Base-by-base conservation (phyloP, 2,888 invertebrate species). In the Limnephilus auricula region DNA sequence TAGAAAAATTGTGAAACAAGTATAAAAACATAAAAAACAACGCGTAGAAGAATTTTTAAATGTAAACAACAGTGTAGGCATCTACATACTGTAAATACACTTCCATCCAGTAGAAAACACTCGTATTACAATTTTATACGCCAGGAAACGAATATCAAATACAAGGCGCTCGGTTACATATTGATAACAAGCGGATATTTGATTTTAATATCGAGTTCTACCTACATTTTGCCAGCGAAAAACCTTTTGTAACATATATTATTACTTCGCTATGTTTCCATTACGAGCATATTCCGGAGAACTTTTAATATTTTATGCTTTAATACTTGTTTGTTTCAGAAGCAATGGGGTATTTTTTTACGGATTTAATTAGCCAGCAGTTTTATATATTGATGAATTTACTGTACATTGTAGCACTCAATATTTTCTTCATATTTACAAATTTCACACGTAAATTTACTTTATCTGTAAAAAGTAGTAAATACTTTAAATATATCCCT, bases 251-350 rank as follows among this genome's bases (percentile, higher is more conserved):
- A 40, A 45, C 40, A 40, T 85, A 65, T 9, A 40, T 30, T 85
- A 85, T 37, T 85, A n/a, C n/a, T 85, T 45, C 15, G 25, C 34
- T 85, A 30, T 32, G 9, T 40, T 85, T n/a, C 40, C n/a, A n/a
- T 30, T 40, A 12, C n/a, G n/a, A 85, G 15, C 40, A 30, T n/a
- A 10, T 37, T 85, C 9, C 31, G 45, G n/a, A 9, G 15, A 40
- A 85, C n/a, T 45, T 84, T 85, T n/a, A n/a, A 85, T 85, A 85
- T 85, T 37, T 85, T n/a, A 85, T 85, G 84, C 18, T 12, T 37
- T 40, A 32, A 0, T 40, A 25, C 40, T 85, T 40, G 2, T 40
- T 45, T 85, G 65, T 65, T 65, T 6, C 65, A 65, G n/a, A 65
- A n/a, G 65, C 25, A 65, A 65, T 9, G 65, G 5, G 65, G 1